Conservation (phyloP, 2,113 vertebrate species). For the Python bivittatus region DNA sequence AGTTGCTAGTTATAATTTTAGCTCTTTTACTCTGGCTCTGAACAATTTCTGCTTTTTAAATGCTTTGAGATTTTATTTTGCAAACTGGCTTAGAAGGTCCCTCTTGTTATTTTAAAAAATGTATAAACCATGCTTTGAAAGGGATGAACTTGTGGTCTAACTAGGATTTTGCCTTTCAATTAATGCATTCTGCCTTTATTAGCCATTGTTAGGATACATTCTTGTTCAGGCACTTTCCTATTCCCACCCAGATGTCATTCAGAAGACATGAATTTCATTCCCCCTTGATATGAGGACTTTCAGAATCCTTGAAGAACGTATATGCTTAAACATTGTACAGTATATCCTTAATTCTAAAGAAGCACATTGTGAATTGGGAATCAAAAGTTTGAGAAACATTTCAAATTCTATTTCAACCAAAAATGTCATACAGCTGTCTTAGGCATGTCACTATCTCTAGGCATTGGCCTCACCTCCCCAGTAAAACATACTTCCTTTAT, state of each 20-base stretch:
- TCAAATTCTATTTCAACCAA: neutral
- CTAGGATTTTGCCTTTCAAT: neutral
- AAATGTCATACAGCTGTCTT: neutral
- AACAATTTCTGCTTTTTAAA: no score
- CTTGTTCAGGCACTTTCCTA: neutral
- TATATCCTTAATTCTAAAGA: neutral
- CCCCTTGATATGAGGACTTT: neutral
- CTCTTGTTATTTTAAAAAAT: neutral
- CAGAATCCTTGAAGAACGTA: neutral
- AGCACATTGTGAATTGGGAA: neutral
- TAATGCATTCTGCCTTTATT: neutral
- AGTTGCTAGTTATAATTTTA: no score
- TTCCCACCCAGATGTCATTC: neutral
- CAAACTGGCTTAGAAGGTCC: no score
- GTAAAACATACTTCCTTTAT: neutral
- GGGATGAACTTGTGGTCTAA: neutral
- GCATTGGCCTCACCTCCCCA: neutral
- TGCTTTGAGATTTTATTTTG: no score
- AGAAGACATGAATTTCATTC: neutral
- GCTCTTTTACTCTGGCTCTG: no score
- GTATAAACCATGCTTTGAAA: neutral
- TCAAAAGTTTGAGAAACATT: neutral
- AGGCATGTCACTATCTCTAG: neutral
- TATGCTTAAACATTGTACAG: no score
- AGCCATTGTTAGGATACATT: neutral